A percentile compares a stretch with the other conserved stretches of the same genome.
Conservation (phyloP, 2,113 vertebrate genomes). For the Grammomys dolichurus region DNA sequence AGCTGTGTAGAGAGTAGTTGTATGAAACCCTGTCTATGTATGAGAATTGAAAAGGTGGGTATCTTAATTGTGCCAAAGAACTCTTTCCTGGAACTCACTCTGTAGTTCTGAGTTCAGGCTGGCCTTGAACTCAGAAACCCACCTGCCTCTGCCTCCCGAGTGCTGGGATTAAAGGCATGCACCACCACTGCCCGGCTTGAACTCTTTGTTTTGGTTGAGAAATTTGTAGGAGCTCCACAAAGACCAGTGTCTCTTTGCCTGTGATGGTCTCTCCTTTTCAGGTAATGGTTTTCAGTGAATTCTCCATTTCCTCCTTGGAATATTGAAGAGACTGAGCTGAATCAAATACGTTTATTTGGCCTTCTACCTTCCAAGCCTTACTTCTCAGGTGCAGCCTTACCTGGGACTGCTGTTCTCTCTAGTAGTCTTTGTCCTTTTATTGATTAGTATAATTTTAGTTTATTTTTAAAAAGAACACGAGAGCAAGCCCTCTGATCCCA, state of each 20-base stretch:
- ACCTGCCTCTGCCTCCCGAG: too few relatives aligned
- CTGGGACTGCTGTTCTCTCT: background rate
- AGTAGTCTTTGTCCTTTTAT: constrained; percentile 47
- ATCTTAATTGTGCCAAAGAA: background rate
- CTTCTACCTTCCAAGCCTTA: background rate
- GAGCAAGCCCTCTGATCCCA: background rate
- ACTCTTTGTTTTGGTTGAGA: background rate
- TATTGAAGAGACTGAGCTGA: constrained; percentile 47
- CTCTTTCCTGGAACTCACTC: too few relatives aligned
- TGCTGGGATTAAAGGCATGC: too few relatives aligned
- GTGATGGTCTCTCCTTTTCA: background rate
- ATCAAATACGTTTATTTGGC: background rate
- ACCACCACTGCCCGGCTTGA: too few relatives aligned
- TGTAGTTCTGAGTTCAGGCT: too few relatives aligned
- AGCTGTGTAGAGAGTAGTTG: background rate
- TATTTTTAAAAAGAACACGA: constrained; percentile 28
- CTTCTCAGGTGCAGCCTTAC: constrained; percentile 12
- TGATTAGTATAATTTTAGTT: constrained; percentile 38
- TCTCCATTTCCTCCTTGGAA: background rate
- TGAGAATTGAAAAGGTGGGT: background rate
- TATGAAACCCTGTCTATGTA: background rate
- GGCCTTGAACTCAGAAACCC: too few relatives aligned
- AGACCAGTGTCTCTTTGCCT: background rate
- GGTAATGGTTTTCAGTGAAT: constrained; percentile 34
- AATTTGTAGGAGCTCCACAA: background rate